These are phyloP conservation scores for Tuta absoluta DNA, from an alignment of 2,888 invertebrate species.

Conservation along the genomic window DNA sequence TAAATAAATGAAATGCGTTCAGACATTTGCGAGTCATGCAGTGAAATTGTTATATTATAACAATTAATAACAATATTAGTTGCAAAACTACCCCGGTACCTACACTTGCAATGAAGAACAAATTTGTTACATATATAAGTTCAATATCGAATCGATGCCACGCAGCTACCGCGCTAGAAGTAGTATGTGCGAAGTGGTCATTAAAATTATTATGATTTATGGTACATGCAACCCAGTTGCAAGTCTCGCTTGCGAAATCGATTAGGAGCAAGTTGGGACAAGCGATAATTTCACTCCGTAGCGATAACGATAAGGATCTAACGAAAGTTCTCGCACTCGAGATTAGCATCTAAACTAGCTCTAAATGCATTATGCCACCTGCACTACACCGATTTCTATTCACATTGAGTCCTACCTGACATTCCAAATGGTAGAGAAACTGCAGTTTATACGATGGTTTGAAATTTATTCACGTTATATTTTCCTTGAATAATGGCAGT, in stretches of 20 bases:
- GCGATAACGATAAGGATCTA: slow-evolving; percentile 25
- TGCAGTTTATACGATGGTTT: slow-evolving; percentile 4
- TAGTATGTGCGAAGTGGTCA: slow-evolving; percentile 46
- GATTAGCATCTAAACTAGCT: slow-evolving; percentile 26
- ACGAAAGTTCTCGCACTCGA: slow-evolving; percentile 21
- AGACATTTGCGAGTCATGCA: not conserved
- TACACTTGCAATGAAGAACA: no score
- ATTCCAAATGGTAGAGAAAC: slow-evolving; percentile 21
- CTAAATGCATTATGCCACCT: slow-evolving; percentile 24
- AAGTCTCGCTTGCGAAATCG: slow-evolving; percentile 54
- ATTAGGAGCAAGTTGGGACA: slow-evolving; percentile 52
- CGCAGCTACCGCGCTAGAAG: slow-evolving; percentile 31
- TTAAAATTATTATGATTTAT: slow-evolving; percentile 70
- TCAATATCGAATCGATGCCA: slow-evolving; percentile 33
- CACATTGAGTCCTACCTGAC: slow-evolving; percentile 20
- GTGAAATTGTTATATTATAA: not conserved
- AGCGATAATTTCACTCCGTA: slow-evolving; percentile 40
- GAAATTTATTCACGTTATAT: not conserved
- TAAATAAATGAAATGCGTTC: not conserved
- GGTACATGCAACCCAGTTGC: slow-evolving; percentile 64
- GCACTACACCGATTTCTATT: slow-evolving; percentile 23
- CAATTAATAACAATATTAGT: no score
- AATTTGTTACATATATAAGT: no score
- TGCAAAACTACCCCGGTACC: no score
- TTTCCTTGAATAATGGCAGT: not conserved